Percentiles rank a stretch among this genome's conserved stretches.
Conservation (phyloP, 2,888 invertebrate genomes). For the Bruchidius siliquastri region DNA sequence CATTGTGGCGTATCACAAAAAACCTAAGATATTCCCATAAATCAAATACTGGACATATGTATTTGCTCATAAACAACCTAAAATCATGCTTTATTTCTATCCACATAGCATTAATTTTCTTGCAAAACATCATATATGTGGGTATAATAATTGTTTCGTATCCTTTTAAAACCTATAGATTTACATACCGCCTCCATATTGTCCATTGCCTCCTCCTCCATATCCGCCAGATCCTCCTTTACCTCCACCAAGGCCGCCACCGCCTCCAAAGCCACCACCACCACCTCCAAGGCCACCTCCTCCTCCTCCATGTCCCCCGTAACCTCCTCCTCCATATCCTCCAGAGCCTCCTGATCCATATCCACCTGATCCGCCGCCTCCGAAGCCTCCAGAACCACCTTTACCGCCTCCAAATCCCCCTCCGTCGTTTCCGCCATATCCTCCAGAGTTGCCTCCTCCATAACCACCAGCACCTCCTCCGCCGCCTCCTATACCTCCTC, state of each 20-base stretch:
- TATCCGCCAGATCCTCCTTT: background rate
- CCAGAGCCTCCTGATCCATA: background rate
- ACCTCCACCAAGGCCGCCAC: background rate
- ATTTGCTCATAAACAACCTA: too few species aligned
- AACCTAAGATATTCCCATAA: too few species aligned
- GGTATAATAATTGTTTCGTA: too few species aligned
- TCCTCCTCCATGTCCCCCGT: background rate
- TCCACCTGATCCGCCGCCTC: background rate
- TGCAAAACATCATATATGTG: too few species aligned
- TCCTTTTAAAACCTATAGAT: background rate
- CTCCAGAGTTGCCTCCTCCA: background rate
- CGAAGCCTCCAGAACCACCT: background rate
- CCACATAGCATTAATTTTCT: too few species aligned
- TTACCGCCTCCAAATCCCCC: background rate
- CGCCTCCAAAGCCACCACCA: background rate
- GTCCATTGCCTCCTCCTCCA: background rate
- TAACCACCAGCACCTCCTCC: background rate
- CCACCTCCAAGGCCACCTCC: background rate
- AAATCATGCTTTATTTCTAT: too few species aligned
- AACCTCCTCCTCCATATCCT: background rate
- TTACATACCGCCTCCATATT: background rate
- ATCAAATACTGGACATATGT: too few species aligned
- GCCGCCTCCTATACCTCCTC: background rate
- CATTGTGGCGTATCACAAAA: too few species aligned
- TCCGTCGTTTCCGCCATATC: background rate